Base-by-base conservation (phyloP, 53 echinoderm and acorn worm species). In the Echinarachnius parma region DNA sequence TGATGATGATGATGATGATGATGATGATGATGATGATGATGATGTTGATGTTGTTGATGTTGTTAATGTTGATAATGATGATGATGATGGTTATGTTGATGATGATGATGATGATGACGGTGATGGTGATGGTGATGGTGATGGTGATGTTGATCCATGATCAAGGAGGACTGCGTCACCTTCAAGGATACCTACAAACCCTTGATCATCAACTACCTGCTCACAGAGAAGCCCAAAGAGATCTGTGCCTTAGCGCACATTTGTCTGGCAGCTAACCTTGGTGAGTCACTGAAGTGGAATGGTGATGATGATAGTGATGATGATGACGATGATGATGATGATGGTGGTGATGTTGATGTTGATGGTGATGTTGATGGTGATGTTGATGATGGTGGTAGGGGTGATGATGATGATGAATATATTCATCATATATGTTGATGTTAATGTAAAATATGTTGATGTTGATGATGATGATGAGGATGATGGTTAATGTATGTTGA, bases 151-250 rank as follows among this genome's bases (percentile, higher is more conserved):
- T 27, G 58, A 58, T 58, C 46, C n/a, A 46, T 46, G 0, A n/a
- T 64, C 64, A 62, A 46, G 31, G 24, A 18, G 0, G 81, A 81
- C 15, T 81, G 81, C 34, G 56, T 54, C 15, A 23, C 29, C 15
- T 48, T 81, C 42, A 54, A 74, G 54, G 29, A 49, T 0, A 75
- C 74, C 9, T 62, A 72, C 1, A 56, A 72, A 11, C 56, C 56
- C 36, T 33, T 53, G n/a, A 52, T 72, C 3, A 81, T 81, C 23
- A 62, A 74, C 4, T 64, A 74, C 27, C 64, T 81, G 53, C 45
- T 64, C 3, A 31, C 27, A 13, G 63, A 42, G 49, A 30, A 18
- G 4, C 28, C 64, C 1, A 18, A 64, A 2, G 15, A 45, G 4
- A 46, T 64, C 19, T 64, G 64, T 28, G 28, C 64, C n/a, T n/a